phyloP scores from a whole-genome alignment of 2,113 vertebrate species.

The Oceanites oceanicus region DNA sequence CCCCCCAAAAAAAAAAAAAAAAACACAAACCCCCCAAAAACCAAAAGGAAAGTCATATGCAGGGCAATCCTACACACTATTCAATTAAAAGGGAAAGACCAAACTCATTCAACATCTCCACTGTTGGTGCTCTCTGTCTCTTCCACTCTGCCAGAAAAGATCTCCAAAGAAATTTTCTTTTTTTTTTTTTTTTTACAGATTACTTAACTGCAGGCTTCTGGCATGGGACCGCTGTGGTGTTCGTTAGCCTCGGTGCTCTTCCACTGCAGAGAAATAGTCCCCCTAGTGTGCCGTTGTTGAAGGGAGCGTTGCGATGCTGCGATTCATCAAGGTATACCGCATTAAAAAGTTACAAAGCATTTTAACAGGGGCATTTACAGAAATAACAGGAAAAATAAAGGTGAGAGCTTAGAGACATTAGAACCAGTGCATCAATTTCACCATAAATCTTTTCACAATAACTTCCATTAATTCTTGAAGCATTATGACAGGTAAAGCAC shows the following conservation, averaged over 20 bases:
- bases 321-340: neutral
- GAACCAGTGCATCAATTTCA: neutral
- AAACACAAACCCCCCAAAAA: too few species aligned
- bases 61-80: too few species aligned
- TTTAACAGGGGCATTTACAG: neutral
- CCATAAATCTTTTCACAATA: neutral
- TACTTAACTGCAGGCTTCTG: neutral
- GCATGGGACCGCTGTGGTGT: too few species aligned
- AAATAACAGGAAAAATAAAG: neutral
- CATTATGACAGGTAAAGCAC: neutral
- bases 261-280: conserved; percentile 19
- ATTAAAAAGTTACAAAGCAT: neutral
- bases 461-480: neutral
- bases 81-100: neutral
- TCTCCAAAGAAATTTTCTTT: neutral
- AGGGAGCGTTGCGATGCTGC: neutral
- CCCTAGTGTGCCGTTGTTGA: neutral
- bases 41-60: too few species aligned
- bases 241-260: neutral
- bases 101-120: neutral
- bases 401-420: neutral
- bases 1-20: neutral
- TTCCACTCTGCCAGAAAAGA: neutral
- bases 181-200: neutral
- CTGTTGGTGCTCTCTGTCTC: neutral